Evolutionary conservation across 1,140 invertebrate genomes (phyloP).

Genomic region (Bombus superbus): DNA sequence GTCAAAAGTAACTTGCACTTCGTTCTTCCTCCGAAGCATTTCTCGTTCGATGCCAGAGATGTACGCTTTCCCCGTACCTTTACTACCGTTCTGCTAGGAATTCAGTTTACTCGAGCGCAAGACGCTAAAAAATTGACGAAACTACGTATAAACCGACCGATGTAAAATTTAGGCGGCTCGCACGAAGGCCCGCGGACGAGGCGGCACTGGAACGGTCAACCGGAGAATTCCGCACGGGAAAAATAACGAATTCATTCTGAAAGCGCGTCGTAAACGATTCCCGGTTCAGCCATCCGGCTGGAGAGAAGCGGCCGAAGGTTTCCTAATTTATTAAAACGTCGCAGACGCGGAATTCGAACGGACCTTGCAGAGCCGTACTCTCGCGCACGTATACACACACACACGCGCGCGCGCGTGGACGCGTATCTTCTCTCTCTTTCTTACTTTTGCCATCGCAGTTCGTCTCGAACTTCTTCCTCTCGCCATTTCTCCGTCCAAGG

Average conservation of each 20-base stretch:
- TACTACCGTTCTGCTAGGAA: too few species aligned
- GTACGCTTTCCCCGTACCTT: too few species aligned
- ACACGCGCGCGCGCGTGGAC: background rate
- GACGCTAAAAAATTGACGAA: constrained; percentile 23
- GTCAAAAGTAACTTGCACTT: too few species aligned
- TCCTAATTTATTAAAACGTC: constrained; percentile 69
- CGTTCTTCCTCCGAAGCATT: background rate
- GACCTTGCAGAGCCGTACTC: background rate
- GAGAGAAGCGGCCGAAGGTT: constrained; percentile 42
- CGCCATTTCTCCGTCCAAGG: background rate
- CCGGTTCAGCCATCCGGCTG: constrained; percentile 55
- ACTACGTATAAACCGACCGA: constrained; percentile 10
- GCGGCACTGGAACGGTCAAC: constrained; percentile 43
- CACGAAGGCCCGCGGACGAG: background rate
- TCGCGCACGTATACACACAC: background rate
- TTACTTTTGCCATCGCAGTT: background rate
- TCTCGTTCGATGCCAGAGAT: background rate
- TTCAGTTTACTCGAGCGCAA: background rate
- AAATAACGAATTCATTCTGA: constrained; percentile 67
- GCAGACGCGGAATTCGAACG: constrained; percentile 65
- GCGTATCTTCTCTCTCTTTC: background rate
- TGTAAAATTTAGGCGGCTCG: constrained; percentile 26
- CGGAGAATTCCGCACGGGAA: background rate
- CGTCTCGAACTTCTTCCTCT: constrained; percentile 37
- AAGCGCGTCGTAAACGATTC: constrained; percentile 67